A percentile compares a stretch with the other conserved stretches of the same genome.
phyloP scores from a whole-genome alignment of 2,888 invertebrate species.

The Nomada hirtipes region DNA sequence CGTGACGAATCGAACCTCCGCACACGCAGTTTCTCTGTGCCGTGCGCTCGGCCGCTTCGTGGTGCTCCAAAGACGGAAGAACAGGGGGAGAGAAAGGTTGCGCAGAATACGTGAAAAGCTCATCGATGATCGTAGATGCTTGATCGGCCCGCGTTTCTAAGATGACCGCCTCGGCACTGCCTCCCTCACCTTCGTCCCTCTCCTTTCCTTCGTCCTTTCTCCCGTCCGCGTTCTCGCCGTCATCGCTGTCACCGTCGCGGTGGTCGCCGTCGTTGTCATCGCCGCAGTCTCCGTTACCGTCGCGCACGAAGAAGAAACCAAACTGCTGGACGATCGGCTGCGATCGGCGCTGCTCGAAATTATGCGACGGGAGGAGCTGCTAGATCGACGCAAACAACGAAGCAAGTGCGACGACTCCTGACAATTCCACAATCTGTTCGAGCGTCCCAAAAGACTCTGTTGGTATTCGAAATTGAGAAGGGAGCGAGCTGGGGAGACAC shows the following conservation, averaged over 20 bases:
- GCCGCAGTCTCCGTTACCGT: constrained; percentile 26
- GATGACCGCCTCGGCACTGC: constrained; percentile 56
- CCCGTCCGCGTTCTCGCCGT: neutral
- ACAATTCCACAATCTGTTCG: no score
- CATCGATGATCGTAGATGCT: constrained; percentile 33
- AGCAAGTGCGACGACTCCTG: neutral
- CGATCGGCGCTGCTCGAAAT: neutral
- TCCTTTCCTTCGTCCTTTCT: constrained; percentile 9
- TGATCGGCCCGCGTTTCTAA: constrained; percentile 44
- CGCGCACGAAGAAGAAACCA: constrained; percentile 51
- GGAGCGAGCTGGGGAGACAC: no score
- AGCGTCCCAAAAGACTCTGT: no score
- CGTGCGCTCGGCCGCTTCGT: neutral
- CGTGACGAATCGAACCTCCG: no score
- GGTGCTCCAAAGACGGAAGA: neutral
- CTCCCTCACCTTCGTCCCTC: constrained; percentile 29
- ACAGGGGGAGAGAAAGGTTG: constrained; percentile 32
- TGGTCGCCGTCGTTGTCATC: constrained; percentile 5
- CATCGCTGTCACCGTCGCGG: neutral
- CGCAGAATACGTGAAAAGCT: neutral
- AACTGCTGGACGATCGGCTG: constrained; percentile 39
- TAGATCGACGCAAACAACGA: neutral
- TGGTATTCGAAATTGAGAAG: no score
- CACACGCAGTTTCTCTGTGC: no score
- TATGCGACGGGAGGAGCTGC: neutral